These are phyloP conservation scores for Ecliptopera silaceata DNA, from an alignment of 2,888 invertebrate species.

Conservation along the genomic window DNA sequence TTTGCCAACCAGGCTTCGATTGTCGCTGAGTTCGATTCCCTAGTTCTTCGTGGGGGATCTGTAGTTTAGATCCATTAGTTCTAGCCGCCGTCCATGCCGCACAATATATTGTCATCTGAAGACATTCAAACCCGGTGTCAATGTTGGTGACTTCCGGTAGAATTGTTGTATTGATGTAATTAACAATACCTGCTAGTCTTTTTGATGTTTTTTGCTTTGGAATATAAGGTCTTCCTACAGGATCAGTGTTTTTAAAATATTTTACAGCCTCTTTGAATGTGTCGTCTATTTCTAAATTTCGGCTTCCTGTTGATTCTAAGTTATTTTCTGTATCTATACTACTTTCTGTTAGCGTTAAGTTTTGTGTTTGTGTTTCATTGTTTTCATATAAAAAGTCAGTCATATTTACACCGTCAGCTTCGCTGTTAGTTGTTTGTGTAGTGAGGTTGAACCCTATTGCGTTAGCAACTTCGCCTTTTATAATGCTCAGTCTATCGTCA, in stretches of 20 bases:
- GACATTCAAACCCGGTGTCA: background rate
- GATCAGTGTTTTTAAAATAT: background rate
- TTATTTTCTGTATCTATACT: background rate
- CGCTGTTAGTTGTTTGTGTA: background rate
- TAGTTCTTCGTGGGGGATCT: too few species aligned
- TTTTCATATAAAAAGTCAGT: too few species aligned
- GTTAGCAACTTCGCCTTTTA: background rate
- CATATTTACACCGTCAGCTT: too few species aligned
- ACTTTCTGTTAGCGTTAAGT: background rate
- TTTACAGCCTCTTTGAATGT: background rate
- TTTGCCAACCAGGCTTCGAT: too few species aligned
- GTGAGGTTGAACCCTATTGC: too few species aligned
- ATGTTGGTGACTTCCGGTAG: background rate
- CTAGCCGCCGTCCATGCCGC: slow-evolving; percentile 2
- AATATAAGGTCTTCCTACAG: background rate
- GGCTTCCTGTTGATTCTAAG: background rate
- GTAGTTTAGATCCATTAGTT: background rate
- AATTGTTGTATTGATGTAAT: background rate
- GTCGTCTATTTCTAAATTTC: background rate
- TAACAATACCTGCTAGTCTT: background rate
- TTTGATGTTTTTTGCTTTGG: background rate
- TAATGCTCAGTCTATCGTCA: background rate
- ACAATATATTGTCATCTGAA: background rate
- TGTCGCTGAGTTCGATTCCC: too few species aligned
- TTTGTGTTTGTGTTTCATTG: background rate